A percentile compares a stretch with the other conserved stretches of the same genome.
Conservation (phyloP, 1,140 invertebrate genomes). For the Tetragnatha versicolor region DNA sequence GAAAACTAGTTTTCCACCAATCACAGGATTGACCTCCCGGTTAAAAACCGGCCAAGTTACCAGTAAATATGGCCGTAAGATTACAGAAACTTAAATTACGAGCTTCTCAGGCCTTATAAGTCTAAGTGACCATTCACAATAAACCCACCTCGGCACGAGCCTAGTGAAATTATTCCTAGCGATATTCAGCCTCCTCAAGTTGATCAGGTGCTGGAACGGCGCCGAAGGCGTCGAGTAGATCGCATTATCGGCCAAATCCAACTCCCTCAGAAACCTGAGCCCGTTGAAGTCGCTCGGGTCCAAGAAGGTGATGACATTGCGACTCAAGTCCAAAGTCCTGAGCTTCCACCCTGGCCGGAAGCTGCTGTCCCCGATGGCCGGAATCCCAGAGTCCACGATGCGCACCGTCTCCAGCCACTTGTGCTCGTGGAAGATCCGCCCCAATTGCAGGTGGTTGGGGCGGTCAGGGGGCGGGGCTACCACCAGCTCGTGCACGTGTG, state of each 20-base stretch:
- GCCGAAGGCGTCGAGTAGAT: constrained; percentile 71
- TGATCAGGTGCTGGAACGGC: constrained; percentile 73
- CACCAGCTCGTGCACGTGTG: constrained; percentile 72
- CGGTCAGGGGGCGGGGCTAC: constrained; percentile 73
- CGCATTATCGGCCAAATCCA: constrained; percentile 66
- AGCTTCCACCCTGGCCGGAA: constrained; percentile 78
- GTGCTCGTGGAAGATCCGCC: constrained; percentile 76
- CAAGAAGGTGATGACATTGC: constrained; percentile 78
- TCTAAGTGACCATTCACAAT: too few species aligned
- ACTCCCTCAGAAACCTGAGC: constrained; percentile 63
- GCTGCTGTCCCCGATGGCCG: constrained; percentile 78
- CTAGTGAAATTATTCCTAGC: constrained; percentile 74
- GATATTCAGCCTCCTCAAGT: constrained; percentile 74
- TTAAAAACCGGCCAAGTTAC: too few species aligned
- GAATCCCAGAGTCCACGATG: constrained; percentile 77
- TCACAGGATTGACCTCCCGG: too few species aligned
- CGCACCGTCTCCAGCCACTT: constrained; percentile 75
- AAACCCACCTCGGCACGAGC: constrained; percentile 67
- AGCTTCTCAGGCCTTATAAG: too few species aligned
- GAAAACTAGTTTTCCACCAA: too few species aligned
- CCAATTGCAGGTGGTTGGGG: constrained; percentile 75
- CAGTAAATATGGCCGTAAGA: too few species aligned
- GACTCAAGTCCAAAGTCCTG: constrained; percentile 74
- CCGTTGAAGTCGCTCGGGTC: constrained; percentile 64
- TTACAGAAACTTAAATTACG: too few species aligned